phyloP scores from a whole-genome alignment of 2,888 invertebrate genomes.

The Mythimna vitellina region DNA sequence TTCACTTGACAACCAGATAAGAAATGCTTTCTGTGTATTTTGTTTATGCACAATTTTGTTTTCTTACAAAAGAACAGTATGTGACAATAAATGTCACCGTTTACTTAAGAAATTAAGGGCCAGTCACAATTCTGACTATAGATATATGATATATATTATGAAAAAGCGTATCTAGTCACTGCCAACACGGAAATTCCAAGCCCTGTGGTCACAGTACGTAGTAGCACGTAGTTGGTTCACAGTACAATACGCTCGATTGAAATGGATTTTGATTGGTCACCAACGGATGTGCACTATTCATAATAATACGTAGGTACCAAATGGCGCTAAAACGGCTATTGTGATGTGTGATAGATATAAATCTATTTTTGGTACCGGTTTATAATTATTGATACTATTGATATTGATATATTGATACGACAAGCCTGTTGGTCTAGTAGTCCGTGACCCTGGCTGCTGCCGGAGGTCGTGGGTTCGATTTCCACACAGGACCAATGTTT shows the following conservation, averaged over 20 bases:
- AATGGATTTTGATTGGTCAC: slow-evolving; percentile 55
- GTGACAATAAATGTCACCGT: too few species aligned
- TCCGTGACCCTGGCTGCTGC: too few species aligned
- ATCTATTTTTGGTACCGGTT: not conserved
- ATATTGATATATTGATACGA: too few species aligned
- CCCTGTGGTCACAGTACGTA: slow-evolving; percentile 1
- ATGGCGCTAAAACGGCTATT: slow-evolving; percentile 28
- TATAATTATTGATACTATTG: not conserved
- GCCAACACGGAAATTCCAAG: not conserved
- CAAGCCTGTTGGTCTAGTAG: too few species aligned
- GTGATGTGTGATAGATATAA: slow-evolving; percentile 6
- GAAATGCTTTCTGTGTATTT: too few species aligned
- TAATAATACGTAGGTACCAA: slow-evolving; percentile 28
- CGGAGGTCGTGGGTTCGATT: too few species aligned
- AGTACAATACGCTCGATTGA: slow-evolving; percentile 54
- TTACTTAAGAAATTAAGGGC: too few species aligned
- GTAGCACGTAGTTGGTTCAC: slow-evolving; percentile 17
- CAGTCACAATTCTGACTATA: not conserved
- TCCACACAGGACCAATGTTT: too few species aligned
- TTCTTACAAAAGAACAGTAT: too few species aligned
- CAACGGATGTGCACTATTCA: slow-evolving; percentile 57
- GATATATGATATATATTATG: not conserved
- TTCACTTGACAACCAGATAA: too few species aligned
- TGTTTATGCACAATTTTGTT: too few species aligned
- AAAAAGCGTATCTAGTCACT: not conserved